phyloP scores from a whole-genome alignment of 2,888 invertebrate species.

The Stratiomys singularior region DNA sequence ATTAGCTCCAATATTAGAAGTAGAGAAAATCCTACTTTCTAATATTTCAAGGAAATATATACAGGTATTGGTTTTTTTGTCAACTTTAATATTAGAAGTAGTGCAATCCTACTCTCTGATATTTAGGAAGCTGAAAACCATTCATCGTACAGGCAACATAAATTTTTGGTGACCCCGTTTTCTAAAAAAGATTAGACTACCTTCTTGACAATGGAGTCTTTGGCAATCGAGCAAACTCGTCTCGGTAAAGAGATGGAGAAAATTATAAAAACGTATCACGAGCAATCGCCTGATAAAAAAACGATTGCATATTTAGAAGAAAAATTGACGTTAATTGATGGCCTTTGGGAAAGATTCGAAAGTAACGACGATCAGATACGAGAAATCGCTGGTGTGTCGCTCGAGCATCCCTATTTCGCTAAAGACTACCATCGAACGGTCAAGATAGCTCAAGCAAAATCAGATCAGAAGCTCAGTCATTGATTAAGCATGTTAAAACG shows the following conservation, averaged over 20 bases:
- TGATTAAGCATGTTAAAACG: background rate
- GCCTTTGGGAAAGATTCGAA: background rate
- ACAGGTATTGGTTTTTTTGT: too few species aligned
- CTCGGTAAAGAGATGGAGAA: constrained; percentile 9
- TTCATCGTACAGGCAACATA: too few species aligned
- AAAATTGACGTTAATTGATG: background rate
- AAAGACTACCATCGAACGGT: background rate
- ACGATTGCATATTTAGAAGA: background rate
- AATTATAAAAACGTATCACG: background rate
- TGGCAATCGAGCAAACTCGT: background rate
- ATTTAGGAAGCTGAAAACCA: too few species aligned
- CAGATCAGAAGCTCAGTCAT: background rate
- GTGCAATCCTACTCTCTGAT: too few species aligned
- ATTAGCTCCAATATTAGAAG: too few species aligned
- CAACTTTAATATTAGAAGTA: too few species aligned
- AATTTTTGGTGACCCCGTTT: too few species aligned
- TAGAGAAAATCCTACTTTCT: too few species aligned
- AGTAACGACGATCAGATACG: background rate
- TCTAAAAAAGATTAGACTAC: background rate
- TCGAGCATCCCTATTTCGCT: background rate
- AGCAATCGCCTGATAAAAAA: background rate
- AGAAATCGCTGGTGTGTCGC: background rate
- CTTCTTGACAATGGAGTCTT: background rate
- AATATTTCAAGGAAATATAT: too few species aligned
- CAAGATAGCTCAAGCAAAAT: background rate